A percentile compares a stretch with the other conserved stretches of the same genome.
Conservation (phyloP, 1,140 invertebrate genomes). For the Sinonovacula constricta region DNA sequence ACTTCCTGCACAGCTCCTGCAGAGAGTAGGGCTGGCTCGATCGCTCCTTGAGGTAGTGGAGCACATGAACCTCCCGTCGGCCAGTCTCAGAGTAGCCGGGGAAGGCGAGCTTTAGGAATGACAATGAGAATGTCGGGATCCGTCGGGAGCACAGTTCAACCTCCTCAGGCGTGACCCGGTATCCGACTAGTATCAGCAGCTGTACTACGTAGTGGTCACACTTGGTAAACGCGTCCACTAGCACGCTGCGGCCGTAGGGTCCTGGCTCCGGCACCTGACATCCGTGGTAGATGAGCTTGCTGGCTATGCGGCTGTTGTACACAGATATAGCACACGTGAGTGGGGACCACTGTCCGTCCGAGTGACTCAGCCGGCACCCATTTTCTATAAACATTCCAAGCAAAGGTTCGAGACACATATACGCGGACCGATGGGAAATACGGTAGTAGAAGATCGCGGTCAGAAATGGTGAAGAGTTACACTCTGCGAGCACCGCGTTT, state of each 20-base stretch:
- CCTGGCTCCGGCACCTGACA: conserved; percentile 57
- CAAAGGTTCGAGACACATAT: conserved; percentile 62
- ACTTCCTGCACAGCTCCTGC: conserved; percentile 61
- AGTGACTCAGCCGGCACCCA: conserved; percentile 66
- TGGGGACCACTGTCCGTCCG: conserved; percentile 72
- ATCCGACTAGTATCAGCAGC: conserved; percentile 67
- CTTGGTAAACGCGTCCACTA: conserved; percentile 71
- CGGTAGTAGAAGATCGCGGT: conserved; percentile 72
- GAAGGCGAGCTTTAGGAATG: conserved; percentile 63
- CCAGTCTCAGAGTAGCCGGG: conserved; percentile 56
- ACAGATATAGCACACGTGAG: conserved; percentile 67
- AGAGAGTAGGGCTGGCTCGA: conserved; percentile 55
- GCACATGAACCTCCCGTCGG: conserved; percentile 58
- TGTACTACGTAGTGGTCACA: conserved; percentile 69
- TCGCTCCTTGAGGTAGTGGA: conserved; percentile 62
- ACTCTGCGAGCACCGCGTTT: conserved; percentile 61
- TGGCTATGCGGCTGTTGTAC: conserved; percentile 69
- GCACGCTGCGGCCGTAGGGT: conserved; percentile 63
- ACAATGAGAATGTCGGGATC: conserved; percentile 69
- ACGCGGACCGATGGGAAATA: conserved; percentile 67
- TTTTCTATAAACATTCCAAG: conserved; percentile 65
- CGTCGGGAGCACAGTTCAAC: conserved; percentile 67
- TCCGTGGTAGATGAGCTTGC: conserved; percentile 69
- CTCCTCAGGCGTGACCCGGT: conserved; percentile 67
- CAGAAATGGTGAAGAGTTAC: conserved; percentile 69